Conservation (phyloP, 2,113 vertebrate genomes). For the Pseudopipra pipra region DNA sequence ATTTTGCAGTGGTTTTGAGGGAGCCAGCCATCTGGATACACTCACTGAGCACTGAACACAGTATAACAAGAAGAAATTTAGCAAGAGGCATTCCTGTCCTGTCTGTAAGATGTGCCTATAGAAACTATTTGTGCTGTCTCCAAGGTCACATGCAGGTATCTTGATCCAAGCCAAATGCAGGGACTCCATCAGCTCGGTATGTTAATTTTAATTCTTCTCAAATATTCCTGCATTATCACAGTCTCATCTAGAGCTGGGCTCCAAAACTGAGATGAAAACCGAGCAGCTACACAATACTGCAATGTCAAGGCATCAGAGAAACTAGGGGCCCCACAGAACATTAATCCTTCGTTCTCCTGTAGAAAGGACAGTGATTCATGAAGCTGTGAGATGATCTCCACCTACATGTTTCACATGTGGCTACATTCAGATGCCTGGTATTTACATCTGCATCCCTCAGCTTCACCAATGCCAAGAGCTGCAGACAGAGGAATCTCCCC, state of each 20-base stretch:
- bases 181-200: fast-evolving
- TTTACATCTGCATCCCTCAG: neutral
- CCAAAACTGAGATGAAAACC: neutral
- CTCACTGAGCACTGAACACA: neutral
- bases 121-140: fast-evolving
- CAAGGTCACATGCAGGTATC: neutral
- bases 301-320: neutral
- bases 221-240: neutral
- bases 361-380: neutral
- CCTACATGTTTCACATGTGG: fast-evolving
- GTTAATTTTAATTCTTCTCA: neutral
- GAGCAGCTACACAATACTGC: neutral
- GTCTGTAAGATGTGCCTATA: neutral
- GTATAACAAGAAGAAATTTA: neutral
- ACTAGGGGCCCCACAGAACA: fast-evolving
- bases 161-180: neutral
- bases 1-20: neutral
- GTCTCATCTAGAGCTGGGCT: neutral
- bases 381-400: neutral
- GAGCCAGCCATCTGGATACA: neutral
- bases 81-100: neutral
- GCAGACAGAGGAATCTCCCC: neutral
- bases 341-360: neutral
- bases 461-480: neutral
- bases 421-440: neutral